Conservation (phyloP, 1,140 invertebrate species). For the Sycophila sp. region DNA sequence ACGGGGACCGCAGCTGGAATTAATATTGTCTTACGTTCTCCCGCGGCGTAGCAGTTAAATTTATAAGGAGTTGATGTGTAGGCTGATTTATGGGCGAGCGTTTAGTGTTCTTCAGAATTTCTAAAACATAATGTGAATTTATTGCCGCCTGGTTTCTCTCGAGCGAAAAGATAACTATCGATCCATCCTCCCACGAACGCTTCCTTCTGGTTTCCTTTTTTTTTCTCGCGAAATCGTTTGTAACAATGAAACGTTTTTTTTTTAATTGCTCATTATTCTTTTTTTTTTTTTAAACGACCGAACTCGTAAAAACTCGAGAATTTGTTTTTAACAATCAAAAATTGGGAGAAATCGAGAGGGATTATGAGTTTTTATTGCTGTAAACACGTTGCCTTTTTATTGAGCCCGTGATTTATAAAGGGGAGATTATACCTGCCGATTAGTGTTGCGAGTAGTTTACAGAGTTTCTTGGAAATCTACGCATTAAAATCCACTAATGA, state of each 20-base stretch:
- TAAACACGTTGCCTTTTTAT: too few species aligned
- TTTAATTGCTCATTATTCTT: too few species aligned
- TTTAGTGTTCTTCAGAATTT: constrained; percentile 21
- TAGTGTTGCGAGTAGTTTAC: constrained; percentile 10
- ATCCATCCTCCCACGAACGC: not conserved
- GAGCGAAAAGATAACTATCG: not conserved
- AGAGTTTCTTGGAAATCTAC: constrained; percentile 11
- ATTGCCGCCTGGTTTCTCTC: not conserved
- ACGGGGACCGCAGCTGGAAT: constrained; percentile 20
- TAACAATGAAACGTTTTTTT: not conserved
- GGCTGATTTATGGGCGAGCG: constrained; percentile 12
- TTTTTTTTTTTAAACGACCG: too few species aligned
- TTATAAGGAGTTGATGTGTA: constrained; percentile 29
- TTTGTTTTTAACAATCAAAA: too few species aligned
- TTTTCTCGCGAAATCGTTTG: not conserved
- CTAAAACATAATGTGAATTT: constrained; percentile 30
- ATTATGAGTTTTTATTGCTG: too few species aligned
- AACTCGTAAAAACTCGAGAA: not conserved
- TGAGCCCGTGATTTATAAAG: constrained; percentile 17
- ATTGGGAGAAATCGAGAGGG: too few species aligned
- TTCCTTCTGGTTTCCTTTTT: not conserved
- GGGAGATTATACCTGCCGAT: constrained; percentile 21
- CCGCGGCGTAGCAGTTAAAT: not conserved
- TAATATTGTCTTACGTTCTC: not conserved
- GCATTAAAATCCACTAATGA: constrained; percentile 15